Percentiles rank a stretch among this genome's conserved stretches.
phyloP scores from a whole-genome alignment of 2,888 invertebrate species.

The Cephus pygmeus region DNA sequence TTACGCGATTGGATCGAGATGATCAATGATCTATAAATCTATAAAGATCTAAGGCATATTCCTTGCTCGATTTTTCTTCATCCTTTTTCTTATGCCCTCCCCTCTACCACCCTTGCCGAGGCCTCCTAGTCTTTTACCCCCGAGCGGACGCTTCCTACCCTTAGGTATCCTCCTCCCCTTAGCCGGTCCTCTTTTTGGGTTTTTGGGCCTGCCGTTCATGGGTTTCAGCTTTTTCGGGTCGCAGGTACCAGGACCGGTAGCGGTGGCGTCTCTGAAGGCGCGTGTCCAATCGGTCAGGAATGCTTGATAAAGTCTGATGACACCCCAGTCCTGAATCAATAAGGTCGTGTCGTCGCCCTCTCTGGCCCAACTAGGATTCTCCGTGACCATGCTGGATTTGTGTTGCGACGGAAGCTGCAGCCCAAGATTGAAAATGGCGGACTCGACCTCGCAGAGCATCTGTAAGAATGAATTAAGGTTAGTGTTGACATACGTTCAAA shows the following conservation, averaged over 20 bases:
- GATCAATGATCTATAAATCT: background rate
- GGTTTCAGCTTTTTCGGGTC: constrained; percentile 46
- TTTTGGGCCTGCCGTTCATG: constrained; percentile 42
- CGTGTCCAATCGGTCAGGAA: constrained; percentile 72
- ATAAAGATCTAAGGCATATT: background rate
- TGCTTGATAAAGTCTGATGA: constrained; percentile 71
- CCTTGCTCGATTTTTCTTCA: background rate
- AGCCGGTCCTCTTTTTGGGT: constrained; percentile 7
- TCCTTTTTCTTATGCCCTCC: constrained; percentile 35
- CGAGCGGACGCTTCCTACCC: background rate
- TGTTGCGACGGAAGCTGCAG: constrained; percentile 54
- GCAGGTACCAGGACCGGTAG: constrained; percentile 54
- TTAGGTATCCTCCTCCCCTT: constrained; percentile 23
- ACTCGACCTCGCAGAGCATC: constrained; percentile 72
- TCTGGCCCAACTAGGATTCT: constrained; percentile 64
- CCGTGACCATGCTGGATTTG: constrained; percentile 57
- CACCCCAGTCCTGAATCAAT: constrained; percentile 72
- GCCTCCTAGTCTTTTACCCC: constrained; percentile 6
- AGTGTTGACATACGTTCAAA: background rate
- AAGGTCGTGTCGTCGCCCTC: constrained; percentile 69
- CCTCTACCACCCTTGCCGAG: constrained; percentile 25
- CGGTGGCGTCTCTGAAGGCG: constrained; percentile 65
- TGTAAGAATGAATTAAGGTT: constrained; percentile 30
- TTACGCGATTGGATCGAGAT: background rate
- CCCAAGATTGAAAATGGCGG: constrained; percentile 67